These are phyloP conservation scores for Drosophila ustulata DNA, from an alignment of 2,888 invertebrate genomes.

Conservation along the genomic window DNA sequence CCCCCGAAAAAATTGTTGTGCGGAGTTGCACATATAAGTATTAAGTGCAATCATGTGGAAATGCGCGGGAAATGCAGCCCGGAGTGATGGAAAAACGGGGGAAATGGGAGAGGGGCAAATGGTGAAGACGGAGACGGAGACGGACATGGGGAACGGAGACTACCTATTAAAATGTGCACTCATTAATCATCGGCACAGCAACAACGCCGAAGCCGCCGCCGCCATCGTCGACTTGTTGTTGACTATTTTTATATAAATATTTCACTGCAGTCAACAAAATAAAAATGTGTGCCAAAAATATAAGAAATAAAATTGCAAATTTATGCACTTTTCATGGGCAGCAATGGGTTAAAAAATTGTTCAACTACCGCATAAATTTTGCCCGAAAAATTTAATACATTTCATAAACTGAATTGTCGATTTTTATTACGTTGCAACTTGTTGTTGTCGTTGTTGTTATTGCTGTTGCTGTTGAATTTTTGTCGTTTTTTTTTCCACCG, in stretches of 20 bases:
- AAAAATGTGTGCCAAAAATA: conserved; percentile 37
- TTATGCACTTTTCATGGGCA: conserved; percentile 71
- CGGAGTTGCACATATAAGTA: conserved; percentile 38
- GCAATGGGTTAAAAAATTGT: conserved; percentile 57
- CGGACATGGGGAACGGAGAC: conserved; percentile 56
- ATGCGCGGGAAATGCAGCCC: conserved; percentile 66
- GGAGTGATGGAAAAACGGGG: conserved; percentile 30
- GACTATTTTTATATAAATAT: conserved; percentile 64
- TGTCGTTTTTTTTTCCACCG: not conserved
- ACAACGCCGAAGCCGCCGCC: conserved; percentile 19
- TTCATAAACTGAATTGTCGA: conserved; percentile 63
- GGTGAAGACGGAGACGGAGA: not conserved
- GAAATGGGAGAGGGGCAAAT: not conserved
- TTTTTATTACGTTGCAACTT: conserved; percentile 34
- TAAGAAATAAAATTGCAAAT: conserved; percentile 66
- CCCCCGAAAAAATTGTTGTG: conserved; percentile 37
- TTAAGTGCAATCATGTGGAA: conserved; percentile 79
- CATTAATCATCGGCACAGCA: conserved; percentile 73
- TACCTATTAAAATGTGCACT: conserved; percentile 79
- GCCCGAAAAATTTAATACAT: conserved; percentile 61
- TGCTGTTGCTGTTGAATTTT: not conserved
- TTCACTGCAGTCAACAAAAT: conserved; percentile 37
- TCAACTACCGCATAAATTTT: conserved; percentile 63
- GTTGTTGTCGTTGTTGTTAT: too few species aligned
- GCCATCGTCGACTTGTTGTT: conserved; percentile 43